These are phyloP conservation scores for Oxycera nigricornis DNA, from an alignment of 2,888 invertebrate species.

Conservation along the genomic window DNA sequence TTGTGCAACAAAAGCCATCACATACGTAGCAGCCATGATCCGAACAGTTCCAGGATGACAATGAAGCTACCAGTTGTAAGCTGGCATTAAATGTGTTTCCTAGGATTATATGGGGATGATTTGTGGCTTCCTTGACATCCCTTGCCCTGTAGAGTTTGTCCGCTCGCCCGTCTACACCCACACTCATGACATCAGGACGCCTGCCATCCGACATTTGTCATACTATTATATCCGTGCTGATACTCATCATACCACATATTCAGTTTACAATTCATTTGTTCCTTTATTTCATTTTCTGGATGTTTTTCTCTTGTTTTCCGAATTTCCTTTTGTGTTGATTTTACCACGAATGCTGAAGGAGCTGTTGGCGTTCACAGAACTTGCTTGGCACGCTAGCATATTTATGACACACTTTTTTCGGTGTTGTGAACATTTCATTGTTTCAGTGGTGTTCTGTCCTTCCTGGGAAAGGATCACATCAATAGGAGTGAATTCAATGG, in stretches of 20 bases:
- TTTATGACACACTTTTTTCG: not conserved
- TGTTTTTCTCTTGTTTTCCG: not conserved
- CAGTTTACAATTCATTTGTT: not conserved
- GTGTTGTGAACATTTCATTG: not conserved
- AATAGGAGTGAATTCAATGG: not conserved
- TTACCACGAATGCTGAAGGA: too few relatives aligned
- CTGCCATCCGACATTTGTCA: not conserved
- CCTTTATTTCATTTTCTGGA: not conserved
- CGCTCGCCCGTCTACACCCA: too few relatives aligned
- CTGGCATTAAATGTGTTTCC: too few relatives aligned
- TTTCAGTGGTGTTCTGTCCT: not conserved
- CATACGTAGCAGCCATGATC: too few relatives aligned
- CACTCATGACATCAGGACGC: not conserved
- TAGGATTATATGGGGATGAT: not conserved
- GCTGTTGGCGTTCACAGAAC: too few relatives aligned
- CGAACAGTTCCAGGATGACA: not conserved
- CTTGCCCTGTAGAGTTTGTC: too few relatives aligned
- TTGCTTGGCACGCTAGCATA: too few relatives aligned
- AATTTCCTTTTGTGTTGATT: not conserved
- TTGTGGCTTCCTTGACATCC: not conserved
- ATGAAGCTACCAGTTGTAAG: not conserved
- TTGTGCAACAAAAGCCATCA: too few relatives aligned
- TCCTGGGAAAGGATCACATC: not conserved
- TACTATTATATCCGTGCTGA: not conserved
- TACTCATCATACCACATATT: not conserved